phyloP scores from a whole-genome alignment of 2,113 vertebrate species.

The Promerops cafer region DNA sequence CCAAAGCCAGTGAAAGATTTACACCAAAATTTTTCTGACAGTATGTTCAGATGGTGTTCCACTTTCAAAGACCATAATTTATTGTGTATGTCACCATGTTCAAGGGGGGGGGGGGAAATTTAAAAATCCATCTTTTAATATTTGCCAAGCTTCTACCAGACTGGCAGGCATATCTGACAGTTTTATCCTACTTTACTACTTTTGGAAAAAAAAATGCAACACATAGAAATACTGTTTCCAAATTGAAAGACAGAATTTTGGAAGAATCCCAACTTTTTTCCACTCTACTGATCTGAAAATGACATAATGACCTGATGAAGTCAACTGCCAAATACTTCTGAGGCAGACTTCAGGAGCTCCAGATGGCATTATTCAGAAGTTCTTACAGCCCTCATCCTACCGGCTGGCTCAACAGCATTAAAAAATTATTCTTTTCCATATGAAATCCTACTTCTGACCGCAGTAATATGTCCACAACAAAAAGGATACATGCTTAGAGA shows the following conservation, averaged over 20 bases:
- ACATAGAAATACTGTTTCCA: not conserved
- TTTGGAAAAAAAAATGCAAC: not conserved
- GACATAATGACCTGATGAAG: slow-evolving; percentile 34
- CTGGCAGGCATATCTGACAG: not conserved
- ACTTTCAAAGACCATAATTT: not conserved
- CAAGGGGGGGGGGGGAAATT: fast-evolving
- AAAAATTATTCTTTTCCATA: not conserved
- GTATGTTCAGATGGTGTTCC: not conserved
- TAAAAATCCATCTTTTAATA: not conserved
- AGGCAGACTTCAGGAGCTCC: slow-evolving; percentile 7
- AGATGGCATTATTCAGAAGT: slow-evolving; percentile 44
- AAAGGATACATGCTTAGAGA: not conserved
- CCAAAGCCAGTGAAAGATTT: not conserved
- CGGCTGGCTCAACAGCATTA: not conserved
- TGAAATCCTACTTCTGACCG: not conserved
- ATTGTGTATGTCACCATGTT: not conserved
- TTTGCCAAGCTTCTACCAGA: not conserved
- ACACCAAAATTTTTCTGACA: not conserved
- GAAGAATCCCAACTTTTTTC: slow-evolving; percentile 22
- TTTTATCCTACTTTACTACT: not conserved
- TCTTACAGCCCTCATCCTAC: not conserved
- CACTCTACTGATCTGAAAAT: slow-evolving; percentile 21
- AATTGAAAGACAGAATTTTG: slow-evolving; percentile 15
- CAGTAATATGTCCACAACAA: not conserved
- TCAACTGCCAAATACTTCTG: slow-evolving; percentile 23